Conservation (phyloP, 1,140 invertebrate genomes). For the Drosophila sucinea region DNA sequence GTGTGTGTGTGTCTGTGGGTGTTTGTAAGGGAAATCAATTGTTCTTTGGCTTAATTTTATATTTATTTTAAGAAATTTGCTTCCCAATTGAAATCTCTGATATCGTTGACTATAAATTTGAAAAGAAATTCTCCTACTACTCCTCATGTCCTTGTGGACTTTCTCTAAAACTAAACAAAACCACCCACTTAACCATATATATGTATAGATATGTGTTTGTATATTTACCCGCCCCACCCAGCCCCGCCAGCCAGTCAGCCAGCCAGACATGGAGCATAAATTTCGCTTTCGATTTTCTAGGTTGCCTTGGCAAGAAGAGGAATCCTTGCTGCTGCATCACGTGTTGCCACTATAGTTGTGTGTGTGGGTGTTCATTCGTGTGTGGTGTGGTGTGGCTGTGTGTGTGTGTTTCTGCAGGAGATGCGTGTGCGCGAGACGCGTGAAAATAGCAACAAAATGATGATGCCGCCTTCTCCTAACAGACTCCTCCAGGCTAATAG, state of each 20-base stretch:
- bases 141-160: neutral
- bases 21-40: too few relatives aligned
- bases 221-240: neutral
- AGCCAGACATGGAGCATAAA: conserved; percentile 34
- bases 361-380: neutral
- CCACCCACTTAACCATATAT: conserved; percentile 18
- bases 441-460: conserved; percentile 64
- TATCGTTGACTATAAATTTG: too few relatives aligned
- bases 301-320: conserved; percentile 20
- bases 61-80: too few relatives aligned
- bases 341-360: conserved; percentile 64
- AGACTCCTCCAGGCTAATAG: conserved; percentile 6
- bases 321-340: conserved; percentile 63
- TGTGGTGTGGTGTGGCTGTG: conserved; percentile 1
- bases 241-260: neutral
- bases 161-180: neutral
- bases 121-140: neutral
- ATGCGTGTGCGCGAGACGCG: conserved; percentile 38
- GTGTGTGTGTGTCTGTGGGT: neutral
- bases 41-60: too few relatives aligned
- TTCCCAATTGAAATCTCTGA: too few relatives aligned
- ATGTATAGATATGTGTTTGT: conserved; percentile 1
- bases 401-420: conserved; percentile 21
- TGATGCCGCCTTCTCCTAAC: conserved; percentile 66
- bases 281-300: conserved; percentile 77